Evolutionary conservation across 2,888 invertebrate genomes (phyloP).

Genomic region (Plebejus melissa): DNA sequence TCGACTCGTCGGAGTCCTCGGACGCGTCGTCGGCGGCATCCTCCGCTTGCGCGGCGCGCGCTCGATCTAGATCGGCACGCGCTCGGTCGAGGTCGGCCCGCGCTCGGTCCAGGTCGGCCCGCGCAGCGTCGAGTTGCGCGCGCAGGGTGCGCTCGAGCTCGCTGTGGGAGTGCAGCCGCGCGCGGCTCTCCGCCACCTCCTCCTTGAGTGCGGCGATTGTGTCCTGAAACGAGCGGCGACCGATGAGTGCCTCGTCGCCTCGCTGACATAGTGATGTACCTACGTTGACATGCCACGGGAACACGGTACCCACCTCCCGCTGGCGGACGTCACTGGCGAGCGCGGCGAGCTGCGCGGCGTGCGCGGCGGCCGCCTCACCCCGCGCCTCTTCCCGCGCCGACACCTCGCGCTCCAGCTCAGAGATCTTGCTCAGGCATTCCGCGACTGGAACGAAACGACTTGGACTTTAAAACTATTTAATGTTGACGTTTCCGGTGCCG

Average conservation of each 20-base stretch:
- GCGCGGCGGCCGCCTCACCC: slow-evolving; percentile 71
- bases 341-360: slow-evolving; percentile 65
- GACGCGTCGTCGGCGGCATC: neutral
- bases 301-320: slow-evolving; percentile 55
- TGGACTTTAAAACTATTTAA: neutral
- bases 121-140: slow-evolving; percentile 69
- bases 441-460: slow-evolving; percentile 64
- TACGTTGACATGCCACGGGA: neutral
- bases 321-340: slow-evolving; percentile 68
- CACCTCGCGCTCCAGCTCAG: slow-evolving; percentile 78
- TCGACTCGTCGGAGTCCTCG: slow-evolving; percentile 9
- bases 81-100: slow-evolving; percentile 63
- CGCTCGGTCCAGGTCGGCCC: slow-evolving; percentile 42
- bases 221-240: slow-evolving; percentile 46
- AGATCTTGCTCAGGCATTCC: slow-evolving; percentile 77
- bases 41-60: slow-evolving; percentile 44
- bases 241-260: neutral
- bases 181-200: slow-evolving; percentile 69
- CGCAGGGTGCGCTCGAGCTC: slow-evolving; percentile 70
- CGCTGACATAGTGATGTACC: neutral
- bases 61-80: slow-evolving; percentile 55
- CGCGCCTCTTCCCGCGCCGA: slow-evolving; percentile 71
- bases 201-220: slow-evolving; percentile 71
- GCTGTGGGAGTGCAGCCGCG: slow-evolving; percentile 66
- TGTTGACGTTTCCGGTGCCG: neutral